phyloP scores from a whole-genome alignment of 1,140 invertebrate genomes.

The Atta cephalotes region DNA sequence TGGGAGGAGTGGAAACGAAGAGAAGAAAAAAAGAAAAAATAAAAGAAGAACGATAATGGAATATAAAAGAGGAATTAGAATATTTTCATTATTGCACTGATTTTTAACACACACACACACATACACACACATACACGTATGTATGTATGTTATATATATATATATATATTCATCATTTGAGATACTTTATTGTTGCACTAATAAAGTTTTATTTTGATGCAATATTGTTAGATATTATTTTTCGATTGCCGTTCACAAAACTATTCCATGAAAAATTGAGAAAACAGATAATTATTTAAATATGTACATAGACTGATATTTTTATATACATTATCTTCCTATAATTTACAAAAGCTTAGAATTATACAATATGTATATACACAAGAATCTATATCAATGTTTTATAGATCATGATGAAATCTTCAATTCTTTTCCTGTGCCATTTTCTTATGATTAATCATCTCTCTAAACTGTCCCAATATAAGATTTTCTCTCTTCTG shows the following conservation, averaged over 20 bases:
- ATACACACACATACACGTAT: too few relatives aligned
- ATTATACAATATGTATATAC: slow-evolving; percentile 21
- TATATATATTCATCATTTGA: neutral
- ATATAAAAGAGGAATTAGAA: neutral
- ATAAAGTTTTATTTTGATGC: neutral
- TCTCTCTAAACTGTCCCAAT: slow-evolving; percentile 97
- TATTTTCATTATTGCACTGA: neutral
- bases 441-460: slow-evolving; percentile 92
- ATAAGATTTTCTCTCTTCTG: slow-evolving; percentile 98
- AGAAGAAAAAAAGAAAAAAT: neutral
- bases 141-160: too few relatives aligned
- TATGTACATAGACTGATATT: slow-evolving; percentile 17
- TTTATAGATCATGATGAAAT: neutral
- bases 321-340: slow-evolving; percentile 26
- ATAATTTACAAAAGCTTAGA: neutral
- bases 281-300: slow-evolving; percentile 6
- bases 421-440: slow-evolving; percentile 85
- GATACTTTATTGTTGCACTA: slow-evolving; percentile 3
- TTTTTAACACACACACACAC: neutral
- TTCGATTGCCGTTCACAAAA: neutral
- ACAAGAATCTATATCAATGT: neutral
- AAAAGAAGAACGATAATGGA: slow-evolving; percentile 1
- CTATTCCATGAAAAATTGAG: neutral
- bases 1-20: slow-evolving; percentile 81
- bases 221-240: neutral